Evolutionary conservation across 2,113 vertebrate genomes (phyloP).

Genomic region (Aleadryas rufinucha): DNA sequence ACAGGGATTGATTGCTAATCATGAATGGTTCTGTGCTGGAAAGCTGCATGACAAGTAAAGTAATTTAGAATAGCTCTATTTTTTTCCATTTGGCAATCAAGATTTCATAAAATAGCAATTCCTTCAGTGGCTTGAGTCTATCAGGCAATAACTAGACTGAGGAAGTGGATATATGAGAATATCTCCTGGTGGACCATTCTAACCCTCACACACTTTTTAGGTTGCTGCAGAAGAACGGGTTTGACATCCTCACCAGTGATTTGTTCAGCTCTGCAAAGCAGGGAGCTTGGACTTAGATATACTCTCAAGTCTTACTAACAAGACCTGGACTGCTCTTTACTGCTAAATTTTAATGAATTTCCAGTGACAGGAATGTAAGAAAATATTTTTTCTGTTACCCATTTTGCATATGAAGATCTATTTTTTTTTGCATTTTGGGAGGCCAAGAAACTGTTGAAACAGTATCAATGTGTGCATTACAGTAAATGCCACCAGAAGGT

Average conservation of each 20-base stretch:
- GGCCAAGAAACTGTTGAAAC: background rate
- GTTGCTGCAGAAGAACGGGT: background rate
- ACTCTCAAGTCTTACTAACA: background rate
- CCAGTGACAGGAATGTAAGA: background rate
- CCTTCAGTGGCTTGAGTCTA: background rate
- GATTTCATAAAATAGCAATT: background rate
- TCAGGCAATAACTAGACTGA: background rate
- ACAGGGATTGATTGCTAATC: background rate
- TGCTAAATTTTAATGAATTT: background rate
- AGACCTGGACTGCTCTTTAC: background rate
- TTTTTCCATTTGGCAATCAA: background rate
- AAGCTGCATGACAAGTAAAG: background rate
- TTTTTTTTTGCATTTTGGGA: background rate
- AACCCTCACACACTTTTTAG: background rate
- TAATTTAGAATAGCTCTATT: background rate
- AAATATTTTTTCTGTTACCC: background rate
- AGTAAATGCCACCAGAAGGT: background rate
- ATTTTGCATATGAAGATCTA: background rate
- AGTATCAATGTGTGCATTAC: background rate
- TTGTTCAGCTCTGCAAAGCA: background rate
- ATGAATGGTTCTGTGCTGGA: background rate
- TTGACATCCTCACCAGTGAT: background rate
- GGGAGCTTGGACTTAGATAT: background rate
- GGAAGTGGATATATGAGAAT: background rate
- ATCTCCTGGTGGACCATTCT: background rate